Conservation (phyloP, 2,113 vertebrate species). For the Anolis carolinensis region DNA sequence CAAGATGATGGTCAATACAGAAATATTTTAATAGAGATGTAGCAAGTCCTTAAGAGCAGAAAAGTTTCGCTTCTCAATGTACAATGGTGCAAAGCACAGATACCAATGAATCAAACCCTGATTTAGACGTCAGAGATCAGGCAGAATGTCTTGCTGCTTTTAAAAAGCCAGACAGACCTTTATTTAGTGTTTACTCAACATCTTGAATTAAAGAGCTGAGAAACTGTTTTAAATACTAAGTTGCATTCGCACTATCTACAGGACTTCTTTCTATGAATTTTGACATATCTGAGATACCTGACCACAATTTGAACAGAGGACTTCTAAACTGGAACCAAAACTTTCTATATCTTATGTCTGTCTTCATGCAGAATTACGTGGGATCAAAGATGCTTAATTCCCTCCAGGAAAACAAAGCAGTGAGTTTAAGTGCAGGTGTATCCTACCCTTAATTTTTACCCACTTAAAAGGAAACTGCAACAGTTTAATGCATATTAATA, state of each 20-base stretch:
- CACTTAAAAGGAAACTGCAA: slow-evolving; percentile 4
- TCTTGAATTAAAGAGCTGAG: not conserved
- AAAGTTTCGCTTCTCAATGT: not conserved
- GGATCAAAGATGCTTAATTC: not conserved
- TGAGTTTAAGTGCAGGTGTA: not conserved
- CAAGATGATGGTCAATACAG: not conserved
- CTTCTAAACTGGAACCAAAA: not conserved
- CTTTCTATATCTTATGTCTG: not conserved
- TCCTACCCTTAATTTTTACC: not conserved
- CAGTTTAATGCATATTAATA: not conserved
- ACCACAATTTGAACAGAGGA: not conserved
- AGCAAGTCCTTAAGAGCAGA: not conserved
- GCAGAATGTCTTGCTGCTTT: not conserved
- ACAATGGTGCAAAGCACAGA: not conserved
- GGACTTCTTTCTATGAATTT: not conserved
- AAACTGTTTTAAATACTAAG: not conserved
- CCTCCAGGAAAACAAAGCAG: not conserved
- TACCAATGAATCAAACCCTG: not conserved
- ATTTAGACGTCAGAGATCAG: not conserved
- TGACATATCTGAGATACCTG: not conserved
- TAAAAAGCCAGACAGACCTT: not conserved
- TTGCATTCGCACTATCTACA: not conserved
- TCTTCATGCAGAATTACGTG: not conserved
- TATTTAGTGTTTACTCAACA: not conserved
- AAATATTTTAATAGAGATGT: not conserved